Evolutionary conservation across 2,113 vertebrate genomes (phyloP).

Genomic region (Myrmophylax atrothorax): DNA sequence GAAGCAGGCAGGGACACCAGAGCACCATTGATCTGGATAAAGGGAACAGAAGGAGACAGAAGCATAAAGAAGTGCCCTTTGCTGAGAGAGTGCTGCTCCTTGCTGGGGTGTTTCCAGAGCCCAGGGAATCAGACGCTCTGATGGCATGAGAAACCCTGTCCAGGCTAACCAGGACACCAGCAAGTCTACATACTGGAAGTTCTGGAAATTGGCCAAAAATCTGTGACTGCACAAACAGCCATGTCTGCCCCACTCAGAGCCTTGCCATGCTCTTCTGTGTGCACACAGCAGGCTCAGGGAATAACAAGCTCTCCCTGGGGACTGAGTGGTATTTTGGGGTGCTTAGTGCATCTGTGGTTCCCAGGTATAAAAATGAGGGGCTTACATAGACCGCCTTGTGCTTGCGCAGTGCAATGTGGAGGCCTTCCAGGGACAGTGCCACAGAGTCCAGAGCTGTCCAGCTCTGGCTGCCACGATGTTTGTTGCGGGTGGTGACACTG

Average conservation of each 20-base stretch:
- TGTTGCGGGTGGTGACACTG: constrained; percentile 78
- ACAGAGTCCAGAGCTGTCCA: constrained; percentile 80
- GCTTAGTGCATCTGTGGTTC: background rate
- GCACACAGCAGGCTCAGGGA: background rate
- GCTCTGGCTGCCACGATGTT: constrained; percentile 61
- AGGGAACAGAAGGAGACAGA: background rate
- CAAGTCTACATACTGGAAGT: rapidly evolving
- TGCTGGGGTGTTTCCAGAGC: rapidly evolving
- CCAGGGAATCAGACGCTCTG: background rate
- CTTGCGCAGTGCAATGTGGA: constrained; percentile 72
- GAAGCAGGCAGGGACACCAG: constrained; percentile 13
- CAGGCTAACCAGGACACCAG: background rate
- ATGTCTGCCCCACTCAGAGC: rapidly evolving
- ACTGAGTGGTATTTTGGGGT: background rate
- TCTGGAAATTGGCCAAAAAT: background rate
- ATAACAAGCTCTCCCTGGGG: background rate
- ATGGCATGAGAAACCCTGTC: background rate
- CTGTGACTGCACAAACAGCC: rapidly evolving
- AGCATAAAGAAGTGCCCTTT: background rate
- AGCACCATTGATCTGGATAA: constrained; percentile 45
- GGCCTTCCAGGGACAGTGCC: constrained; percentile 66
- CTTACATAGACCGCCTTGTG: constrained; percentile 79
- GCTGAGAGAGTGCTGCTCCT: background rate
- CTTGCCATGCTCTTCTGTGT: background rate
- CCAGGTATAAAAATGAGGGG: background rate